Base-by-base conservation (phyloP, 2,113 vertebrate genomes). In the Podiceps cristatus region DNA sequence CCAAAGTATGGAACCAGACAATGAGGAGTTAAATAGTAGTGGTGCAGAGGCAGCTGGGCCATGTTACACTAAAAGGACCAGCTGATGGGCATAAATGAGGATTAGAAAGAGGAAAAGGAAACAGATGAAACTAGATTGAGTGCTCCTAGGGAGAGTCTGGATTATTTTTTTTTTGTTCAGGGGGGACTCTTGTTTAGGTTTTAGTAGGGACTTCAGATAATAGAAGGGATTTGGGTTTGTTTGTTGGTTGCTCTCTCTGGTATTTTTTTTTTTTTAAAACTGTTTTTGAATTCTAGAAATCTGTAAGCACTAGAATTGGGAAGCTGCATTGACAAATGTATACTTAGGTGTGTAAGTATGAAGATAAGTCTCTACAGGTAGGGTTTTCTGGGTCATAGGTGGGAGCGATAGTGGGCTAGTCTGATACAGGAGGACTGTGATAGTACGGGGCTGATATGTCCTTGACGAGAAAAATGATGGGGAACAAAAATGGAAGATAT, bases 1-100 rank as follows among this genome's bases (percentile, higher is more conserved):
- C 13, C 24, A 7, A 74, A 77, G 5, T 5, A 5, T 18, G 1
- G 28, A 77, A 59, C 11, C 7, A 90, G 87, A 8, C 35, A 72
- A 31, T 20, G 53, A 93, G 24, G 87, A 37, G 95, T 97, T 95
- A 96, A 96, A 68, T 4, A 71, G 42, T 9, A 67, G 66, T 89
- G 90, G 29, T 9, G 7, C 52, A 90, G 77, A 90, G 92, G 81
- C 96, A 97, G 93, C 92, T 97, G 96, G 87, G 33, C 71, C 55
- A 45, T 93, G 92, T 97, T 93, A 96, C 23, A 18, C 62, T 91
- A 94, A 94, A 94, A 88, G 45, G 42, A 93, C 82, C 78, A 74
- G 88, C 63, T 97, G 86, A 97, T 92, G 96, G 92, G 88, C 95
- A 97, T 94, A 88, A 90, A 96, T 76, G 69, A 68, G 96, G 90